Percentiles rank a stretch among this genome's conserved stretches.
Evolutionary conservation across 1,140 invertebrate species (phyloP).

Genomic region (Bombyx mandarina): DNA sequence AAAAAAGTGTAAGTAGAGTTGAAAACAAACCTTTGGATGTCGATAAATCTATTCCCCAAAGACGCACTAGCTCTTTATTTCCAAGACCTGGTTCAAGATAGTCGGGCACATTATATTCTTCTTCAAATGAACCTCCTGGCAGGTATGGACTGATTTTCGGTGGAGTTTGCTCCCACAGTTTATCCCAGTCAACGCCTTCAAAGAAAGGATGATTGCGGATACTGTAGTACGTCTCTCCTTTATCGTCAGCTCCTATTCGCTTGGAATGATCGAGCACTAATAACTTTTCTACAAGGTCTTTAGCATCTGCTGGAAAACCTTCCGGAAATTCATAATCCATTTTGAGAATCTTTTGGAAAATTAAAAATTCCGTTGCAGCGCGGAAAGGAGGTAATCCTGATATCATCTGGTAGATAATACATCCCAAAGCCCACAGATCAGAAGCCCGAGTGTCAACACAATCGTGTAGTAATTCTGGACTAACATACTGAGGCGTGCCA

Average conservation of each 20-base stretch:
- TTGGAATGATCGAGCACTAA: constrained; percentile 85
- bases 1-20: constrained; percentile 5
- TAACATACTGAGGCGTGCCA: constrained; percentile 99
- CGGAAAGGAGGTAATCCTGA: constrained; percentile 93
- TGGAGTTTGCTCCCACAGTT: constrained; percentile 82
- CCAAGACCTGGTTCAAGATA: constrained; percentile 89
- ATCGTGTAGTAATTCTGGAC: constrained; percentile 93
- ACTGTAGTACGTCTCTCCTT: constrained; percentile 81
- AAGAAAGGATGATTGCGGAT: constrained; percentile 92
- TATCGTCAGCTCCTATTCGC: constrained; percentile 88
- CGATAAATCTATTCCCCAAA: constrained; percentile 80
- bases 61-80: constrained; percentile 81
- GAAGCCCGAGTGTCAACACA: constrained; percentile 84
- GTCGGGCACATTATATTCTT: constrained; percentile 81
- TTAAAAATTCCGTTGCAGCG: constrained; percentile 94
- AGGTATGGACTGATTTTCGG: constrained; percentile 89
- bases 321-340: constrained; percentile 94
- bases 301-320: constrained; percentile 86
- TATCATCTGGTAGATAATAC: constrained; percentile 98
- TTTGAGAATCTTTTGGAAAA: constrained; percentile 96
- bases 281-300: constrained; percentile 90
- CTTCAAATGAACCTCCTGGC: constrained; percentile 81
- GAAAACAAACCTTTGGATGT: constrained; percentile 56
- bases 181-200: constrained; percentile 86
- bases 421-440: constrained; percentile 98